Evolutionary conservation across 1,140 invertebrate genomes (phyloP), one percentile per base, ranked within the genome.

Genomic region (Maconellicoccus hirsutus): DNA sequence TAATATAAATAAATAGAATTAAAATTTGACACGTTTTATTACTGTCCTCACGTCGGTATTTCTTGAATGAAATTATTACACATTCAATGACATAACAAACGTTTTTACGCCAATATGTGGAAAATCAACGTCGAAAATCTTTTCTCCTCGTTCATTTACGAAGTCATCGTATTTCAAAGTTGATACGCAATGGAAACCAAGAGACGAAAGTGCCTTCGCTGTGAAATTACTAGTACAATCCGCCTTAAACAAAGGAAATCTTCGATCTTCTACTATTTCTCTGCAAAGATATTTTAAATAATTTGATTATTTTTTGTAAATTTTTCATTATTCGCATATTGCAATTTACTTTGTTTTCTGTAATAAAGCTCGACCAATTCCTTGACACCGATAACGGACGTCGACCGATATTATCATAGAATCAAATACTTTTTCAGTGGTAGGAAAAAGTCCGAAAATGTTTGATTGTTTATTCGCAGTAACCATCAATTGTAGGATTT

Each of bases 161-260:
- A 89, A 86, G 70, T 90, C 87, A 0, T 77, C 77, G 75, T 89
- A 91, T 7, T 81, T 81, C 6, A 87, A 75, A 33, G 80, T 80
- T 75, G 86, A 89, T 59, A 87, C 81, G 72, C 81, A 81, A 38
- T 86, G 82, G 76, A 88, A 89, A 16, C 87, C 87, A 12, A 87
- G 77, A 71, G 84, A 83, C 72, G 84, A 83, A 70, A 88, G 85
- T 0, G 88, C 83, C 75, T 84, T 84, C 0, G 86, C 87, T 8
- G 89, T 89, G 76, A 84, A 90, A 66, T 83, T 80, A 71, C 87
- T 90, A 4, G 87, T 86, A 71, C 88, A 89, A 73, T 87, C 83
- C 0, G 82, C 83, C 42, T 83, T 79, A 19, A 83, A 76, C 42
- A 84, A 74, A 61, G 82, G 80, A 72, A 84, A 83, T 1, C 80